Conservation (phyloP, 2,797 vertebrate genomes). For the Hypotaenidia philippensis region DNA sequence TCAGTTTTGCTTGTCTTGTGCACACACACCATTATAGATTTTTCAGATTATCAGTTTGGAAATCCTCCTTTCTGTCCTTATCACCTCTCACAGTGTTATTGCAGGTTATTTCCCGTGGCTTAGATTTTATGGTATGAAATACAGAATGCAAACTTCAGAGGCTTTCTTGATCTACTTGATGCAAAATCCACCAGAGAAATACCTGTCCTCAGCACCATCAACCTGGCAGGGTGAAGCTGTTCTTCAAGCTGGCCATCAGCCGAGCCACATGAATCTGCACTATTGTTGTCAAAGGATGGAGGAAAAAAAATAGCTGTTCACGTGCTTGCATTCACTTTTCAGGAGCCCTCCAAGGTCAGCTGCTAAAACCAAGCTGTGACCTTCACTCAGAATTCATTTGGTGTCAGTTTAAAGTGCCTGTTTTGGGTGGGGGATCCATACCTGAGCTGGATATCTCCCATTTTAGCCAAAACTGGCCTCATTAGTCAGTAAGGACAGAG, state of each 20-base stretch:
- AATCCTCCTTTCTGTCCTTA: slow-evolving; percentile 10
- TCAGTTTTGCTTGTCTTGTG: neutral
- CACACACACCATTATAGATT: neutral
- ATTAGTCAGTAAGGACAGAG: neutral
- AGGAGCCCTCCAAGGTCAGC: neutral
- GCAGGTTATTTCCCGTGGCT: neutral
- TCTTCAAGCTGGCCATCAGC: neutral
- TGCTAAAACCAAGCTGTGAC: neutral
- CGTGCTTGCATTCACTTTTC: neutral
- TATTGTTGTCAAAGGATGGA: neutral
- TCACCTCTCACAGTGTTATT: neutral
- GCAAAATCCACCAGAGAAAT: neutral
- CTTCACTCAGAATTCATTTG: neutral
- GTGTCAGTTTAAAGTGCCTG: neutral
- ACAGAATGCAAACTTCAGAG: neutral
- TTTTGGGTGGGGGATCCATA: neutral
- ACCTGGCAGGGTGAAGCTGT: neutral
- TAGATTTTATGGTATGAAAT: neutral
- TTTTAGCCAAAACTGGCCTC: neutral
- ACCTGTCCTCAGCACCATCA: neutral
- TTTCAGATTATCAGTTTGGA: neutral
- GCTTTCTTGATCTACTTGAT: neutral
- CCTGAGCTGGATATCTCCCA: neutral
- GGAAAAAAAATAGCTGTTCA: neutral
- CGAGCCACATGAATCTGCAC: neutral